Percentiles rank a stretch among this genome's conserved stretches.
Conservation (phyloP, 2,113 vertebrate genomes). For the Chunga burmeisteri region DNA sequence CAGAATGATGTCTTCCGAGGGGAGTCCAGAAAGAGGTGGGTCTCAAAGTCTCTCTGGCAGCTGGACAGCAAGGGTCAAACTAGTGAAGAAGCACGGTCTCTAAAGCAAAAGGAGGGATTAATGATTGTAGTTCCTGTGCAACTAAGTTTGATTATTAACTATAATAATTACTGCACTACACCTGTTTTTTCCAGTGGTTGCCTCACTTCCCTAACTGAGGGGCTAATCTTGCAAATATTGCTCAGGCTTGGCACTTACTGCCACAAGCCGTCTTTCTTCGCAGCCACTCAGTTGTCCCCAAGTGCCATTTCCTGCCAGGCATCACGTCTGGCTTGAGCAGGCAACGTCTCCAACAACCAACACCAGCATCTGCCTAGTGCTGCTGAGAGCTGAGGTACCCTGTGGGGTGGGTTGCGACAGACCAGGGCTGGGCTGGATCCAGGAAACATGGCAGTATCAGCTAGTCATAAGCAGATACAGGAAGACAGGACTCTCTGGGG, state of each 20-base stretch:
- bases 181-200: neutral
- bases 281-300: neutral
- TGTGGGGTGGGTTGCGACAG: neutral
- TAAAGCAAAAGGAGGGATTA: neutral
- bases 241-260: neutral
- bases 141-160: neutral
- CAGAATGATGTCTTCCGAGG: neutral
- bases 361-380: rapidly evolving
- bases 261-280: neutral
- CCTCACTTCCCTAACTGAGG: neutral
- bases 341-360: neutral
- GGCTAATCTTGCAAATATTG: neutral
- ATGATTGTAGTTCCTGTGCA: neutral
- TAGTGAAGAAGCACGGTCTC: neutral
- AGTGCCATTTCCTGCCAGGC: neutral
- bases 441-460: rapidly evolving
- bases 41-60: neutral
- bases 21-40: neutral
- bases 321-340: neutral
- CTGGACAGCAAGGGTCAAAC: neutral
- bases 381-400: neutral
- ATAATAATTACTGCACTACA: neutral
- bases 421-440: neutral
- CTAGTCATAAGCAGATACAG: neutral
- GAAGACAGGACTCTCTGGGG: neutral